phyloP scores from a whole-genome alignment of 2,797 vertebrate species.

The Limosa lapponica region DNA sequence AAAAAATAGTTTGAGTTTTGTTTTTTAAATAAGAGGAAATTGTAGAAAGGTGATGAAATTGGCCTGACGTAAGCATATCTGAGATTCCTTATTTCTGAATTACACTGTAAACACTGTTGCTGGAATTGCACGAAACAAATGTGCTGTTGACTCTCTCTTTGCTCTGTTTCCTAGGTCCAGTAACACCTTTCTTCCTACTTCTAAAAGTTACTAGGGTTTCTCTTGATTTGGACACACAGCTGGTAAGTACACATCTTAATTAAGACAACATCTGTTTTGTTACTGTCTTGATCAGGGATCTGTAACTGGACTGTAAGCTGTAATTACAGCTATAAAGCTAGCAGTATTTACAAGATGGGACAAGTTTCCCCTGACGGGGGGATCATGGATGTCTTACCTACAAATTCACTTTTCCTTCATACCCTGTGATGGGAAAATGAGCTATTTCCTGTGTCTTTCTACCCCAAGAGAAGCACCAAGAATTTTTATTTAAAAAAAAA shows the following conservation, averaged over 20 bases:
- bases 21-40: background rate
- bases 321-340: background rate
- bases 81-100: background rate
- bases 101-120: background rate
- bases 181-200: background rate
- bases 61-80: background rate
- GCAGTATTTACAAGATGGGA: background rate
- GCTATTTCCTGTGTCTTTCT: background rate
- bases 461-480: background rate
- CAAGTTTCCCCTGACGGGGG: background rate
- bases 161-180: constrained; percentile 34
- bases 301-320: background rate
- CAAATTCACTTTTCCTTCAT: background rate
- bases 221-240: background rate
- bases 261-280: background rate
- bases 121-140: background rate
- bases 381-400: background rate
- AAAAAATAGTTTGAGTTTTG: background rate
- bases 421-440: background rate
- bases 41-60: background rate
- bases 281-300: background rate
- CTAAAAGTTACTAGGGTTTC: background rate
- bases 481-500: background rate
- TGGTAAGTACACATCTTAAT: constrained; percentile 10
- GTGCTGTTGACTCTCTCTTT: background rate